Evolutionary conservation across 1,140 invertebrate genomes (phyloP).

Genomic region (Drosophila micromelanica): DNA sequence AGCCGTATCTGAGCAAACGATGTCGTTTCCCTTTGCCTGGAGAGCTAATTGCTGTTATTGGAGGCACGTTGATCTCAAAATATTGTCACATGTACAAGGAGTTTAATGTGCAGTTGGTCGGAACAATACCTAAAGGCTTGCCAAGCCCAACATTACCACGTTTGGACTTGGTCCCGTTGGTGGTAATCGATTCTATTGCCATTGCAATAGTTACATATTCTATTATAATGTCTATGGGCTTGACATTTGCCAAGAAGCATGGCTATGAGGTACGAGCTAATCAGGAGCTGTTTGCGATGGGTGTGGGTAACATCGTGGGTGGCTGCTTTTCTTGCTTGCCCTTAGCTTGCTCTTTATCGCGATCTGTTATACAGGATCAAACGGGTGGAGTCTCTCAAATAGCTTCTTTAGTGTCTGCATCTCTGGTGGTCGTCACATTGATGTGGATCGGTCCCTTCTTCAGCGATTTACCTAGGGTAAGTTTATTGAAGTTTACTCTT

Average conservation of each 20-base stretch:
- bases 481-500: background rate
- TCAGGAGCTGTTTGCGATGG: slow-evolving; percentile 93
- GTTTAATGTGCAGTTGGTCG: slow-evolving; percentile 86
- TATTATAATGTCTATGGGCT: slow-evolving; percentile 95
- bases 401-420: slow-evolving; percentile 90
- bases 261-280: slow-evolving; percentile 95
- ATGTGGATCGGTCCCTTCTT: slow-evolving; percentile 95
- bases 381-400: slow-evolving; percentile 91
- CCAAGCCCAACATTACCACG: slow-evolving; percentile 84
- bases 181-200: slow-evolving; percentile 86
- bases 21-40: slow-evolving; percentile 92
- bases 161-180: slow-evolving; percentile 84
- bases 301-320: slow-evolving; percentile 91
- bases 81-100: slow-evolving; percentile 75
- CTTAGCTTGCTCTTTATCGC: slow-evolving; percentile 92
- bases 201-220: slow-evolving; percentile 96
- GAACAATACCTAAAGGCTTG: slow-evolving; percentile 90
- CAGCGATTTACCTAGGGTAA: slow-evolving; percentile 90
- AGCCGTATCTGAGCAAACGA: slow-evolving; percentile 90
- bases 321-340: slow-evolving; percentile 95
- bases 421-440: slow-evolving; percentile 90
- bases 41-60: slow-evolving; percentile 92
- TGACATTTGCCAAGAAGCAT: slow-evolving; percentile 95
- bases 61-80: slow-evolving; percentile 90
- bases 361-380: slow-evolving; percentile 92